Conservation (phyloP, 2,797 vertebrate genomes). For the Pseudomugil tenellus region DNA sequence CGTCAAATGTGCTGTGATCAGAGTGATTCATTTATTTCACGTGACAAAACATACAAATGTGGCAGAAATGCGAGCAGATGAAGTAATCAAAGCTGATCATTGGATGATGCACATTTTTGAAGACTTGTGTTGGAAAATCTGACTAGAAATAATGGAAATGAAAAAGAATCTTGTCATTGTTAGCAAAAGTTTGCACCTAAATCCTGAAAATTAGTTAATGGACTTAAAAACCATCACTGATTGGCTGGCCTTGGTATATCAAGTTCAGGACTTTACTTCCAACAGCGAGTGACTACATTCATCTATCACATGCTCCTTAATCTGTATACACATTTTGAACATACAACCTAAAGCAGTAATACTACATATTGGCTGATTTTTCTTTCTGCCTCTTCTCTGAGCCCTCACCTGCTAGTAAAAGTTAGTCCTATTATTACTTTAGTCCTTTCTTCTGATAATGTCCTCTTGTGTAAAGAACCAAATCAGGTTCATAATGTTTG, state of each 20-base stretch:
- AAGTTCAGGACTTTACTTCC: neutral
- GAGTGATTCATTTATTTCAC: constrained; percentile 17
- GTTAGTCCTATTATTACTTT: neutral
- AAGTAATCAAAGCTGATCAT: neutral
- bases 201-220: neutral
- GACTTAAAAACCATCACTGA: neutral
- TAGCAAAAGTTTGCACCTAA: neutral
- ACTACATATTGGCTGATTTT: neutral
- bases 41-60: constrained; percentile 16
- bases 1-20: constrained; percentile 25
- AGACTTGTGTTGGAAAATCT: neutral
- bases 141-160: neutral
- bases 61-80: constrained; percentile 13
- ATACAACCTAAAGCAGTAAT: neutral
- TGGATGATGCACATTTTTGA: neutral
- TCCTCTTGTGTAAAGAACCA: neutral
- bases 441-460: neutral
- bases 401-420: neutral
- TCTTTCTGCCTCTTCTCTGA: neutral
- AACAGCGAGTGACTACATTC: neutral
- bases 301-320: neutral
- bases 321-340: neutral
- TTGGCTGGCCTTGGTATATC: neutral
- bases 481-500: too few relatives aligned
- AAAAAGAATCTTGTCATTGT: neutral